Percentiles rank a stretch among this genome's conserved stretches.
Evolutionary conservation across 2,888 invertebrate species (phyloP).

Genomic region (Conistra vaccinii): DNA sequence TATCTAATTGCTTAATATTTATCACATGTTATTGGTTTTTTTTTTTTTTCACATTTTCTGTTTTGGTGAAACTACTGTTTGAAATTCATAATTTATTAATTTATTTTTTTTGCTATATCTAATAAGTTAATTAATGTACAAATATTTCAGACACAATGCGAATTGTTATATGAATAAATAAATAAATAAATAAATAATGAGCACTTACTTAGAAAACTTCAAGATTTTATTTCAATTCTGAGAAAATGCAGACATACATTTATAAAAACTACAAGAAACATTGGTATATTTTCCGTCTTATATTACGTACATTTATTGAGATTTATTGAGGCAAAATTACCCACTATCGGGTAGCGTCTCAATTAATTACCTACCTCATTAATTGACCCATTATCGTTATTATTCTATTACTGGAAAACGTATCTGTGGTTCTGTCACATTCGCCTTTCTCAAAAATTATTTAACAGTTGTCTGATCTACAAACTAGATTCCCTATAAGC

Average conservation of each 20-base stretch:
- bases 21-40: too few relatives aligned
- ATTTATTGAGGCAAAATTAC: background rate
- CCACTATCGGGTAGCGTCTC: background rate
- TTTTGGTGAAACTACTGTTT: too few relatives aligned
- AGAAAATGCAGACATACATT: background rate
- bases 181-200: too few relatives aligned
- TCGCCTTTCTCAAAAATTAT: background rate
- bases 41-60: too few relatives aligned
- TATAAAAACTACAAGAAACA: background rate
- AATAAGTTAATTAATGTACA: too few relatives aligned
- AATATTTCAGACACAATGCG: too few relatives aligned
- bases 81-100: too few relatives aligned
- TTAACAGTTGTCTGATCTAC: background rate
- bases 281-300: background rate
- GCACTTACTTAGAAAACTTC: background rate
- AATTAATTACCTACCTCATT: conserved; percentile 9
- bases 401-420: background rate
- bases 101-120: too few relatives aligned
- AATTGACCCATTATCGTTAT: background rate
- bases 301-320: background rate
- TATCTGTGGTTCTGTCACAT: too few relatives aligned
- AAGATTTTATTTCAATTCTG: background rate
- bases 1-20: too few relatives aligned
- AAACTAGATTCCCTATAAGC: background rate
- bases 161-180: too few relatives aligned